Percentiles rank a stretch among this genome's conserved stretches.
Evolutionary conservation across 2,888 invertebrate species (phyloP).

Genomic region (Leptinotarsa juncta): DNA sequence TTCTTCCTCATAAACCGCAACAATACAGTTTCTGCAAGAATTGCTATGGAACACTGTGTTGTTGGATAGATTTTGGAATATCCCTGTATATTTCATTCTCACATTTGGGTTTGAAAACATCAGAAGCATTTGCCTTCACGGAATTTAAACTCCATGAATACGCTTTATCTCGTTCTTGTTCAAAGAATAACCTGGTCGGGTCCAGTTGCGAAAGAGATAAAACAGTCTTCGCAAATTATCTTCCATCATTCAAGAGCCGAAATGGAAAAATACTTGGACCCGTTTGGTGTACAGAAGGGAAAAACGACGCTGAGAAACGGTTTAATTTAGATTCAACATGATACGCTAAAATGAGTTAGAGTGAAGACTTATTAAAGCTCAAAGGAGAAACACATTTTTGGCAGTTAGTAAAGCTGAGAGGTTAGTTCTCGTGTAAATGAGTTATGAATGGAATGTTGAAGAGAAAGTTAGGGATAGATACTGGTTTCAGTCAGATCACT

Average conservation of each 20-base stretch:
- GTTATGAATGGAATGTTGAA: background rate
- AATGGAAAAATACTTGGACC: conserved; percentile 3
- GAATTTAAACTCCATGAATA: background rate
- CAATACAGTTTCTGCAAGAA: no score
- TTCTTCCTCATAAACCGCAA: no score
- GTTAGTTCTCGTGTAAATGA: background rate
- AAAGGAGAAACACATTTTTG: background rate
- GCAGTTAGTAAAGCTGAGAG: background rate
- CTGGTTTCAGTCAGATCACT: no score
- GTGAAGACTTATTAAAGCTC: background rate
- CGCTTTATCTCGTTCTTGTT: background rate
- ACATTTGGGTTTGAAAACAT: background rate
- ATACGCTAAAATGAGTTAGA: conserved; percentile 6
- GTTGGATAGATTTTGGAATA: no score
- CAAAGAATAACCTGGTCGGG: conserved; percentile 4
- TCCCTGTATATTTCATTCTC: no score
- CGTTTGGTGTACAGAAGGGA: background rate
- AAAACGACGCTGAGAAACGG: conserved; percentile 4
- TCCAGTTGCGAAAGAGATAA: conserved; percentile 11
- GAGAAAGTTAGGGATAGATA: background rate
- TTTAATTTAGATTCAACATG: conserved; percentile 18
- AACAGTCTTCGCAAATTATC: conserved; percentile 8
- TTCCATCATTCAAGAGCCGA: conserved; percentile 13
- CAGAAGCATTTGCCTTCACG: background rate
- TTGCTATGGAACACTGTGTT: no score